Conservation (phyloP, 23 tunicate genomes). For the Ciona savignyi region DNA sequence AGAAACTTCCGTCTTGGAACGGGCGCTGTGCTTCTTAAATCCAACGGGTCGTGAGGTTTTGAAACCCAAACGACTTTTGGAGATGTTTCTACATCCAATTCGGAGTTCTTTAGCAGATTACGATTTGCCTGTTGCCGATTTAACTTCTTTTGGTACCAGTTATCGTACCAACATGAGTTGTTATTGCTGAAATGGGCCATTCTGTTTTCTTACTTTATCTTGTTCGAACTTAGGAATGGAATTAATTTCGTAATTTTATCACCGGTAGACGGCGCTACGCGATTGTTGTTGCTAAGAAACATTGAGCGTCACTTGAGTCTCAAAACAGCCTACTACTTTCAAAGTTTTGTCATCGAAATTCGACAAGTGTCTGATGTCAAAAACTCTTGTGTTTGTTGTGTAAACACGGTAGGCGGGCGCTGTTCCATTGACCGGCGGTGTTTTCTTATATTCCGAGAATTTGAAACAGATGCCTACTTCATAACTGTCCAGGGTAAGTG, state of each 20-base stretch:
- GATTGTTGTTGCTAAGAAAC: slow-evolving; percentile 21
- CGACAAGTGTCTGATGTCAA: neutral
- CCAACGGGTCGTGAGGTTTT: slow-evolving; percentile 52
- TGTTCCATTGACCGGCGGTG: neutral
- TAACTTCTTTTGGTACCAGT: neutral
- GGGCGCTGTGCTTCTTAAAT: slow-evolving; percentile 58
- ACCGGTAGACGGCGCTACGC: slow-evolving; percentile 7
- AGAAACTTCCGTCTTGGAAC: slow-evolving; percentile 34
- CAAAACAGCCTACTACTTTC: slow-evolving; percentile 11
- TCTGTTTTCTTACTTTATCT: neutral
- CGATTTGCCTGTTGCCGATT: slow-evolving; percentile 3
- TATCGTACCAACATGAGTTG: slow-evolving; percentile 7
- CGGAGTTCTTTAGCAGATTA: neutral
- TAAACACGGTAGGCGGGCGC: neutral
- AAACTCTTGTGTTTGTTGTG: neutral
- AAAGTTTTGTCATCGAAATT: no score
- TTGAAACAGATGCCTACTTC: neutral
- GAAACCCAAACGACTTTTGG: slow-evolving; percentile 76
- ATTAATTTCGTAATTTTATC: neutral
- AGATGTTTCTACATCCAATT: neutral
- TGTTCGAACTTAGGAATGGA: neutral
- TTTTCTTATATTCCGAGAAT: neutral
- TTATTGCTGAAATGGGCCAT: slow-evolving; percentile 13
- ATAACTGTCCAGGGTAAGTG: neutral
- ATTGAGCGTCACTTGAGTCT: slow-evolving; percentile 21